phyloP scores from a whole-genome alignment of 2,797 vertebrate genomes.

The Aplochiton taeniatus region DNA sequence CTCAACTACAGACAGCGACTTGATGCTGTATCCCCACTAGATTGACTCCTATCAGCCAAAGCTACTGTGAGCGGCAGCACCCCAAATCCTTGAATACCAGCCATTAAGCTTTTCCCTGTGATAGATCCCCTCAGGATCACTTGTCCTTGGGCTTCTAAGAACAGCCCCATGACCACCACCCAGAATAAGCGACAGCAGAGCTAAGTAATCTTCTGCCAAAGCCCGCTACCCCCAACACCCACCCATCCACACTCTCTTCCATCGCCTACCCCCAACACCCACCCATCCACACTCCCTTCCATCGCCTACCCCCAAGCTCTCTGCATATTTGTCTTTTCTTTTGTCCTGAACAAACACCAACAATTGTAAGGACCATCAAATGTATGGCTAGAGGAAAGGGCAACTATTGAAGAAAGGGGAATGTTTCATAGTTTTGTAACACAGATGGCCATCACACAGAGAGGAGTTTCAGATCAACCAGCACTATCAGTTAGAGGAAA shows the following conservation, averaged over 20 bases:
- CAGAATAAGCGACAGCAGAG: neutral
- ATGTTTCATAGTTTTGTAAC: neutral
- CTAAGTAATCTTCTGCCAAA: neutral
- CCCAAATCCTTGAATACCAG: neutral
- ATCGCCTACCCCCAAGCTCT: too few species aligned
- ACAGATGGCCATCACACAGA: neutral
- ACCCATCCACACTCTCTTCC: too few species aligned
- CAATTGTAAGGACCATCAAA: neutral
- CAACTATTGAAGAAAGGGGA: too few species aligned
- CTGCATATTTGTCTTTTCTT: too few species aligned
- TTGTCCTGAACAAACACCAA: neutral
- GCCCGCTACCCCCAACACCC: neutral
- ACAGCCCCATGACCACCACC: neutral
- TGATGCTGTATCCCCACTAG: neutral
- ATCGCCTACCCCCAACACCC: neutral
- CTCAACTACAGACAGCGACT: neutral
- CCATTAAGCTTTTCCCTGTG: constrained; percentile 1
- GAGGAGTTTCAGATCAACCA: neutral
- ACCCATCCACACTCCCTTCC: too few species aligned
- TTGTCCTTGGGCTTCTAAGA: neutral
- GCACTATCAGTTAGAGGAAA: constrained; percentile 23
- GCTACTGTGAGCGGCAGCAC: neutral
- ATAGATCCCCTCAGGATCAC: constrained; percentile 2
- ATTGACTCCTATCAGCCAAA: neutral
- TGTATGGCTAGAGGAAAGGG: too few species aligned